These are phyloP conservation scores for Eurytoma californica DNA, from an alignment of 2,888 invertebrate species.

Conservation along the genomic window DNA sequence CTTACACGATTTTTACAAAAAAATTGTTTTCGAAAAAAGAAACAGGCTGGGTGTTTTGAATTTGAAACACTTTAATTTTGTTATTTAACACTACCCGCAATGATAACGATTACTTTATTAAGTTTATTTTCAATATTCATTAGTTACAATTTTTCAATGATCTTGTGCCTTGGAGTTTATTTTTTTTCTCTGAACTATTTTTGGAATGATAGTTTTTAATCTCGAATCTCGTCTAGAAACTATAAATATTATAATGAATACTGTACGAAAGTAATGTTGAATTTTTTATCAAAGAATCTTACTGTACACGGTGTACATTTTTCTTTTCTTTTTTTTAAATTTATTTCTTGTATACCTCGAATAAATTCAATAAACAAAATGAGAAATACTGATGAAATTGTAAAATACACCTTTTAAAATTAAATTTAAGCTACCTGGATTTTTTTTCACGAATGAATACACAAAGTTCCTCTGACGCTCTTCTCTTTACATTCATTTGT, in stretches of 20 bases:
- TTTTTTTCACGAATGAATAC: not conserved
- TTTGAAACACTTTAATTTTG: no score
- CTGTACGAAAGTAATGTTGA: no score
- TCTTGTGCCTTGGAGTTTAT: not conserved
- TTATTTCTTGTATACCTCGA: slow-evolving; percentile 6
- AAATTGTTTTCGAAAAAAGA: no score
- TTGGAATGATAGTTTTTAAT: not conserved
- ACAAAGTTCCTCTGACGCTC: slow-evolving; percentile 6
- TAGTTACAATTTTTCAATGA: slow-evolving; percentile 24
- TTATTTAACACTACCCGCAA: no score
- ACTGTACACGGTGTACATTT: not conserved
- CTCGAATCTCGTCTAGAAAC: no score
- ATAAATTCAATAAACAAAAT: not conserved
- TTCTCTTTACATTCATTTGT: slow-evolving; percentile 2
- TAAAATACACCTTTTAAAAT: slow-evolving; percentile 12
- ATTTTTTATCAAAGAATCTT: not conserved
- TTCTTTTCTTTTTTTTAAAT: no score
- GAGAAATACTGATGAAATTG: slow-evolving; percentile 26
- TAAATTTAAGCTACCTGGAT: slow-evolving; percentile 38
- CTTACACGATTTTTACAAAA: no score
- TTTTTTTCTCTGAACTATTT: not conserved
- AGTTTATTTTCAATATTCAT: slow-evolving; percentile 19
- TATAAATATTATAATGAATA: no score
- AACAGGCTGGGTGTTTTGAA: no score
- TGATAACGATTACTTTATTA: not conserved